phyloP scores from a whole-genome alignment of 2,113 vertebrate genomes.

The Pterocles burchelli region DNA sequence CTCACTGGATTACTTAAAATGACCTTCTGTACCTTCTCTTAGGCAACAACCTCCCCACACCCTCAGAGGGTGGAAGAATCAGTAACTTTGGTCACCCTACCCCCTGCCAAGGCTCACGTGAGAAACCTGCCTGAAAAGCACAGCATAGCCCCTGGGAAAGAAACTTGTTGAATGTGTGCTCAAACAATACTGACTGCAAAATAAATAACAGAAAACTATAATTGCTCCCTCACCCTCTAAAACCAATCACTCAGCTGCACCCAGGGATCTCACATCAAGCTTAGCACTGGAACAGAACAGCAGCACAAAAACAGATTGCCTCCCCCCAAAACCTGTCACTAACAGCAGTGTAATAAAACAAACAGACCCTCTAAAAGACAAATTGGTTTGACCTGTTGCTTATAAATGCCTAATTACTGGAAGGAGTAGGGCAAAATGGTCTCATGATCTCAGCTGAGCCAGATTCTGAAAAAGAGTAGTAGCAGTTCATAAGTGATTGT shows the following conservation, averaged over 20 bases:
- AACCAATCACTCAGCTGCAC: neutral
- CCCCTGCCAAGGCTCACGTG: neutral
- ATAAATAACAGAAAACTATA: neutral
- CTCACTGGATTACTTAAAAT: neutral
- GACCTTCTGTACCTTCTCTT: neutral
- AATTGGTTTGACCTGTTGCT: neutral
- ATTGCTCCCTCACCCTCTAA: neutral
- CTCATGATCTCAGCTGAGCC: neutral
- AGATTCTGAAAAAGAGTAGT: neutral
- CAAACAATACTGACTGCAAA: neutral
- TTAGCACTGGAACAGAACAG: neutral
- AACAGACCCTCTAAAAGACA: neutral
- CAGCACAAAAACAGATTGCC: neutral
- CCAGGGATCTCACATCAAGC: neutral
- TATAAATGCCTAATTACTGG: neutral
- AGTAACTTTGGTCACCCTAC: neutral
- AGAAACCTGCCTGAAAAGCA: neutral
- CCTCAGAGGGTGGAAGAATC: neutral
- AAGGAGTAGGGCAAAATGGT: neutral
- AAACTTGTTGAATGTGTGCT: neutral
- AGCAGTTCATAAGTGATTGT: fast-evolving
- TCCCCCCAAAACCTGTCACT: neutral
- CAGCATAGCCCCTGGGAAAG: neutral
- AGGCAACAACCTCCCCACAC: neutral
- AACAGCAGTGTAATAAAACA: neutral